phyloP scores from a whole-genome alignment of 2,888 invertebrate species.

The Drosophila barbarae region DNA sequence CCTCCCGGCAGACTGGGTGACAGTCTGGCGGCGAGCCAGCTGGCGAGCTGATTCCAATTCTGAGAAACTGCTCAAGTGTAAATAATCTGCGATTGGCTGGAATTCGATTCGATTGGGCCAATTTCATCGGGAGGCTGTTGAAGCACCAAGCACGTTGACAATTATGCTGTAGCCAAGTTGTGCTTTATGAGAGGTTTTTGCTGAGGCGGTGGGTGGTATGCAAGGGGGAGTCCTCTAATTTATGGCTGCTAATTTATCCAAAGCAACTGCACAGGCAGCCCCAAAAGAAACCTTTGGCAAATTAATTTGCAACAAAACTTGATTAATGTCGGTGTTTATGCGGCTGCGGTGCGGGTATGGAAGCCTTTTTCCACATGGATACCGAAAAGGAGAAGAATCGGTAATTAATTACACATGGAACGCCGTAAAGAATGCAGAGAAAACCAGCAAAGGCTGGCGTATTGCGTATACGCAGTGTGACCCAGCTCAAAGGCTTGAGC shows the following conservation, averaged over 20 bases:
- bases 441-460: slow-evolving; percentile 4
- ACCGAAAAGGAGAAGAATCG: slow-evolving; percentile 34
- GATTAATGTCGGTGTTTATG: slow-evolving; percentile 49
- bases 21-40: slow-evolving; percentile 36
- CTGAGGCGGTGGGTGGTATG: slow-evolving; percentile 1
- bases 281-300: slow-evolving; percentile 39
- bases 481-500: slow-evolving; percentile 21
- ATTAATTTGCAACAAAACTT: slow-evolving; percentile 50
- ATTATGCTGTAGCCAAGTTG: slow-evolving; percentile 25
- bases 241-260: slow-evolving; percentile 45
- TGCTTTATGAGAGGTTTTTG: slow-evolving; percentile 30
- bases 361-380: slow-evolving; percentile 24
- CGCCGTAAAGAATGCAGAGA: slow-evolving; percentile 35
- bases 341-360: slow-evolving; percentile 16
- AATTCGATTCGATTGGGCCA: slow-evolving; percentile 45
- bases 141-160: slow-evolving; percentile 34
- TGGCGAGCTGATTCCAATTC: slow-evolving; percentile 30
- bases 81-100: slow-evolving; percentile 49
- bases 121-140: slow-evolving; percentile 39
- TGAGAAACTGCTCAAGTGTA: slow-evolving; percentile 44
- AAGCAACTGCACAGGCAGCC: slow-evolving; percentile 5
- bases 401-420: slow-evolving; percentile 43
- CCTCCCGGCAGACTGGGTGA: slow-evolving; percentile 4
- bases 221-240: slow-evolving; percentile 26
- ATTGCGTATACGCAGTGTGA: slow-evolving; percentile 36